Base-by-base conservation (phyloP, 2,113 vertebrate genomes). In the Amia ocellicauda region DNA sequence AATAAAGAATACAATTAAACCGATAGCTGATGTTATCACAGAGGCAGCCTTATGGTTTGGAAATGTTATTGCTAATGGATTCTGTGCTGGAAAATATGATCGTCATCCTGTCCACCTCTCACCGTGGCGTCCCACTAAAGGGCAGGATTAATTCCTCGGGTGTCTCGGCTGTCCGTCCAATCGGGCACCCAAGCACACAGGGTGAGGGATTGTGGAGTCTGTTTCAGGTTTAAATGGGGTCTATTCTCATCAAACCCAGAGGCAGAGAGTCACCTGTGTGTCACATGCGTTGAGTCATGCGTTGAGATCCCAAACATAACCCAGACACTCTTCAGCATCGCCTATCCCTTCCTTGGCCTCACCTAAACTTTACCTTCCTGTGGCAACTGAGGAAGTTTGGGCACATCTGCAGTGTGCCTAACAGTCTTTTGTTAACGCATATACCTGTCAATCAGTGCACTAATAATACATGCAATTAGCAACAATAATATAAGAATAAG, bases 1-100 rank as follows among this genome's bases (percentile, higher is more conserved):
- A 88, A 83, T 84, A 83, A 19, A 47, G 85, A 83, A 84, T 84
- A 85, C 86, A 83, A 79, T 74, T 84, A 87, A 83, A 86, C 81
- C 82, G 76, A 85, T 83, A 75, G 76, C 31, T 79, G 83, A 86
- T 87, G 80, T 75, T 86, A 86, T 86, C 82, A 82, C 80, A 77
- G 70, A 62, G 72, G 53, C 70, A 64, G 69, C 72, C 74, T 77
- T 82, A 79, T 79, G 80, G 75, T 65, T 70, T 64, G 74, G 77
- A 74, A 78, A 74, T 64, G 64, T 62, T 75, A 66, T 77, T 74
- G 81, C 80, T 83, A 83, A 81, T 85, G 82, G 82, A 86, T 86
- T 62, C 47, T 72, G 71, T 28, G 9, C 42, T 66, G 64, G 68
- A 57, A 63, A 67, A 64, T 47, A 40, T 62, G 62, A 74, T 63